Evolutionary conservation across 2,797 vertebrate genomes (phyloP), one percentile per base, ranked within the genome.

Genomic region (Helicolenus hilgendorfi): DNA sequence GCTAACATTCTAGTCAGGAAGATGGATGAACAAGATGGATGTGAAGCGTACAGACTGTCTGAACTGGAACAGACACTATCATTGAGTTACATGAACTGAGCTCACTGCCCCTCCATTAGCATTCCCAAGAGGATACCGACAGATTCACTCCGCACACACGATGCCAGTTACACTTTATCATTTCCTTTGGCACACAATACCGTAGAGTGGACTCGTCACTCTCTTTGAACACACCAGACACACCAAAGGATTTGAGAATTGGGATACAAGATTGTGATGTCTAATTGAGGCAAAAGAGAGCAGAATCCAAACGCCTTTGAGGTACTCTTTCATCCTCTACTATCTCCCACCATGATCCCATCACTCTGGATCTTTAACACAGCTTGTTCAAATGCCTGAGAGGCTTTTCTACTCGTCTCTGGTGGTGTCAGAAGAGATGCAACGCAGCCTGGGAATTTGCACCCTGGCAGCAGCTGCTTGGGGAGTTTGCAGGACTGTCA

Each of bases 341-440:
- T 36, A 65, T 80, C 77, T 78, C 41, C 22, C 31, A 10, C 26
- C 10, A 38, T 71, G 27, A 85, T 62, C 62, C 68, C 77, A 53
- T 69, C 73, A 11, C 53, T 65, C 31, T 31, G 20, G 75, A 77
- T 72, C 69, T 81, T 49, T 29, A 41, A 56, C 63, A 67, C 29
- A 73, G 26, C 67, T 69, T 24, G 62, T 91, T 92, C 68, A 90
- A 88, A 91, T 63, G 62, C 77, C 73, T 26, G 13, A 72, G 55
- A 77, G 59, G 59, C 68, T 82, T 82, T 79, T 84, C 60, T 14
- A 7, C 49, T 36, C 35, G 2, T 89, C 80, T 72, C 78, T 60
- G 77, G 72, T 59, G 2, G 71, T 20, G 63, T 81, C 75, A 75
- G 72, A 85, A 60, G 55, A 88, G 77, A 87, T 59, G 68, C 38